Base-by-base conservation (phyloP, 2,888 invertebrate genomes). In the Zaprionus obscuricornis region DNA sequence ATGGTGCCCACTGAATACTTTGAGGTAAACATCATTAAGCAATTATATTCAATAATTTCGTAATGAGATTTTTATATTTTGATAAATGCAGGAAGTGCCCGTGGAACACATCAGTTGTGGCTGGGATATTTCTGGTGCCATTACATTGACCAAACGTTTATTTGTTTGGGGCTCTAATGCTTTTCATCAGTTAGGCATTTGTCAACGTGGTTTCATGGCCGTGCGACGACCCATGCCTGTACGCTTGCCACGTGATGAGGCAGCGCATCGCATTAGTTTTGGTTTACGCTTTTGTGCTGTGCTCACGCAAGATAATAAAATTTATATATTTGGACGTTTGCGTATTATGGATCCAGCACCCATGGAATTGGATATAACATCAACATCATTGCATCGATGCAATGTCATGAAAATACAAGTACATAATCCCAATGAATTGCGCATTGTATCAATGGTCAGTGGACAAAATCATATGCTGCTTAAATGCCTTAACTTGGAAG, bases 111-210 rank as follows among this genome's bases (percentile, higher is more conserved):
- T 96, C 55, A 92, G 93, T 24, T 94, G 95, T 74, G 96, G 96
- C n/a, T 96, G 96, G 96, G 95, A 96, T 85, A 94, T 94, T 68
- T 95, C 95, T 51, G 94, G 94, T 71, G 96, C 94, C 31, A 91
- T 96, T 13, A 93, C 95, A 16, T 92, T 92, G 81, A 92, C 93
- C 65, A 93, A 94, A 39, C 92, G 92, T 49, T 89, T 96, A 1
- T 94, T 94, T 90, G 94, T 94, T 1, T 97, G 96, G 96, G 97
- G 97, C 3, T 95, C 95, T 14, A 96, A 96, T 88, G 91, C 92
- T 60, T 94, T 93, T 87, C 95, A 95, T 13, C 96, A 96, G 86
- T 90, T 96, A 47, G 96, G 96, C 8, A 90, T 94, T 20, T 92
- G 91, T 87, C 88, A 89, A 45, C 86, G 89, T 1, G 89, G 89